phyloP scores from a whole-genome alignment of 64 coral and sea anemone species.

The Montipora sp. region DNA sequence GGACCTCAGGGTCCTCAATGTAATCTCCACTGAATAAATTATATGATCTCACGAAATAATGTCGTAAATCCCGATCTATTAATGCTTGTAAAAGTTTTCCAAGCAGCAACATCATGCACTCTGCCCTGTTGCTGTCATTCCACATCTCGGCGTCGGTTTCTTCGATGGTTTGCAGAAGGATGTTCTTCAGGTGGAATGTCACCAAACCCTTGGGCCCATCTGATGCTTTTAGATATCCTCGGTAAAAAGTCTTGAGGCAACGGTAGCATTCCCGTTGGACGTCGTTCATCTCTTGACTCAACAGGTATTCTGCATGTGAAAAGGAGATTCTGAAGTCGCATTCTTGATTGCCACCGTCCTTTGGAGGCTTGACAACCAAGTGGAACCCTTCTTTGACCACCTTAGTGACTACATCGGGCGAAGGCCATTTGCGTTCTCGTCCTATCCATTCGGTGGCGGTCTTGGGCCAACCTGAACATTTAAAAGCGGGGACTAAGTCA shows the following conservation, averaged over 20 bases:
- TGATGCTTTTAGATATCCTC: not conserved
- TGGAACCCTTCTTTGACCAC: slow-evolving; percentile 2
- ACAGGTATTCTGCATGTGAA: slow-evolving; percentile 59
- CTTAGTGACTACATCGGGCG: not conserved
- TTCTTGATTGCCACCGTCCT: not conserved
- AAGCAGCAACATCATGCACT: slow-evolving; percentile 54
- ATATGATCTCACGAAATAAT: slow-evolving; percentile 60
- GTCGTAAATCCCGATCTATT: slow-evolving; percentile 25
- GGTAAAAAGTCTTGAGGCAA: slow-evolving; percentile 64
- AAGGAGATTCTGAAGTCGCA: slow-evolving; percentile 67
- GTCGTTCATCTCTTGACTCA: slow-evolving; percentile 10
- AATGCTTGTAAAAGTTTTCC: slow-evolving; percentile 14
- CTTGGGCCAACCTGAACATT: slow-evolving; percentile 56
- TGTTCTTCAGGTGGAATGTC: slow-evolving; percentile 58
- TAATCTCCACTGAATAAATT: slow-evolving; percentile 65
- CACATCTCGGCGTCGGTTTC: slow-evolving; percentile 60
- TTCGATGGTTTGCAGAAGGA: slow-evolving; percentile 61
- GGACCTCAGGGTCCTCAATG: slow-evolving; percentile 40
- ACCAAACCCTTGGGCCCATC: not conserved
- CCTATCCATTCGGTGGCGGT: slow-evolving; percentile 35
- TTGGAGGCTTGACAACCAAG: slow-evolving; percentile 12
- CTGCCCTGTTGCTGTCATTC: slow-evolving; percentile 46
- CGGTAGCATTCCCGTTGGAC: slow-evolving; percentile 64
- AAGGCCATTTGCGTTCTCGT: slow-evolving; percentile 59
- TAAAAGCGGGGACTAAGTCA: slow-evolving; percentile 64